A percentile compares a stretch with the other conserved stretches of the same genome.
Conservation (phyloP, 2,797 vertebrate genomes). For the Crenuchus spilurus region DNA sequence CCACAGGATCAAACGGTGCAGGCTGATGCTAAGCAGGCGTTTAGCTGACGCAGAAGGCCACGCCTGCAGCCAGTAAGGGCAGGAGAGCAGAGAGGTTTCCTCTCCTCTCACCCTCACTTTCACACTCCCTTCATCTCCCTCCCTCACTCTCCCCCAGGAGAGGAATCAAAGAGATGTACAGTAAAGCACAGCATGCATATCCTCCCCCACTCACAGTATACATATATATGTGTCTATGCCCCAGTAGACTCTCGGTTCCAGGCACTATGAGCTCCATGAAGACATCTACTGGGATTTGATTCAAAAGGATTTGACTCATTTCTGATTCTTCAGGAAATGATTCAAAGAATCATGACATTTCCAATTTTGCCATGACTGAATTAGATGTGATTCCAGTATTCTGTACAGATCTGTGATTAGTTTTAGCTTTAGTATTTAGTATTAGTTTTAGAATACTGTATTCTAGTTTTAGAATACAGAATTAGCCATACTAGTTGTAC, state of each 20-base stretch:
- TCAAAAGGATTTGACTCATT: neutral
- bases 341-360: neutral
- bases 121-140: conserved; percentile 22
- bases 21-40: conserved; percentile 1
- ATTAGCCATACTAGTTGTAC: too few species aligned
- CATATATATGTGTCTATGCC: conserved; percentile 4
- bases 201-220: conserved; percentile 16
- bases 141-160: neutral
- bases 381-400: neutral
- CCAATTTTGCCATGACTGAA: neutral
- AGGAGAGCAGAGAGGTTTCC: conserved; percentile 14
- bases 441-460: too few species aligned
- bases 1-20: neutral
- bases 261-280: conserved; percentile 8
- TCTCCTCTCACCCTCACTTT: conserved; percentile 5
- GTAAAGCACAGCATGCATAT: conserved; percentile 12
- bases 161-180: conserved; percentile 35
- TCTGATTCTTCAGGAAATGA: neutral
- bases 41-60: conserved; percentile 12
- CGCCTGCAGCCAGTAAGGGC: neutral
- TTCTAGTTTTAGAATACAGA: too few species aligned
- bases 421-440: too few species aligned
- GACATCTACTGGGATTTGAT: neutral
- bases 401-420: too few species aligned
- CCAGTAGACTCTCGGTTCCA: conserved; percentile 8